Evolutionary conservation across 2,113 vertebrate species (phyloP), one percentile per base, ranked within the genome.

Genomic region (Oncorhynchus kisutch): DNA sequence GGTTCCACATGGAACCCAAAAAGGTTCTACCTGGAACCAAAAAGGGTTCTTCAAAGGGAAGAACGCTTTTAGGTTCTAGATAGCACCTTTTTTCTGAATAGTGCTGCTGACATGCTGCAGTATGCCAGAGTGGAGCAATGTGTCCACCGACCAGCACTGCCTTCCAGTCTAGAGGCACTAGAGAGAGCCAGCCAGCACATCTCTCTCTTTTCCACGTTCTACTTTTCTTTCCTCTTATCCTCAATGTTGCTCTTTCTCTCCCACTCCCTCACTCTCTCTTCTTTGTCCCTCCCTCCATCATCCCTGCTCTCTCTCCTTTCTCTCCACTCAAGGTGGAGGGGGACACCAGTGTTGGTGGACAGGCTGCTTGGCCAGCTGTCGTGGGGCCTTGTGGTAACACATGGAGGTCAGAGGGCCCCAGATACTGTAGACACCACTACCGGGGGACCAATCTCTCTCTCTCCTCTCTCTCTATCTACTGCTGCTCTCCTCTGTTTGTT

Each of bases 371-470:
- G 68, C 75, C 83, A 89, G 85, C 85, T 89, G 87, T 72, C 72
- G 57, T 20, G 62, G 57, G 69, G 39, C 57, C 78, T 85, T 80
- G 51, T 66, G 90, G 89, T 85, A 86, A 87, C 86, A 82, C 87
- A 84, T 18, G 34, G 80, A 86, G 86, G 87, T 91, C 88, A 88
- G 70, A 59, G 66, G 66, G 60, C 80, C 69, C 80, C 76, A 67
- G 79, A 76, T 34, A 51, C 49, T 51, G 49, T 51, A 16, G 49
- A 51, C 60, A 48, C 71, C 82, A 22, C 76, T 64, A 68, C 45
- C 76, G 13, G 64, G 22, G 22, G 64, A 16, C 22, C 18, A 64
- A 22, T 11, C 60, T n/a, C 18, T 9, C 2, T 29, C 5, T 34
- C 27, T 4, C 5, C 29, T 11, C 18, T 4, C 14, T 1, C 25